A percentile compares a stretch with the other conserved stretches of the same genome.
Evolutionary conservation across 2,113 vertebrate species (phyloP).

Genomic region (Arothron firmamentum): DNA sequence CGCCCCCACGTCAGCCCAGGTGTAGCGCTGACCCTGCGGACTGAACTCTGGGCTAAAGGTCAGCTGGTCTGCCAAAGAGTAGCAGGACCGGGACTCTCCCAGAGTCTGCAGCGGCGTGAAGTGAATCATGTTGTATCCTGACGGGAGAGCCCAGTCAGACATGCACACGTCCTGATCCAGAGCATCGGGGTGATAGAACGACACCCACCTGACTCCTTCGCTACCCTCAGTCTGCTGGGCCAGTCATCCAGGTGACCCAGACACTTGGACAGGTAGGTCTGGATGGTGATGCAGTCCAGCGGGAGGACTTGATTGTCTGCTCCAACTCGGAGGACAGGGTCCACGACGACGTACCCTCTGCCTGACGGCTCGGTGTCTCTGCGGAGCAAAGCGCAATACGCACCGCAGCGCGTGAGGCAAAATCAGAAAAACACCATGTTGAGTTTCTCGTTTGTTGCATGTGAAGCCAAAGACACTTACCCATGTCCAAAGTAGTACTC

Average conservation of each 20-base stretch:
- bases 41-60: constrained; percentile 62
- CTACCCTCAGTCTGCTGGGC: constrained; percentile 53
- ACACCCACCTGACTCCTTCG: constrained; percentile 62
- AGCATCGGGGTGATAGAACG: too few species aligned
- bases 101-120: constrained; percentile 69
- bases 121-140: constrained; percentile 66
- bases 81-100: constrained; percentile 66
- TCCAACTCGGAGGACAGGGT: constrained; percentile 60
- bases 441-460: too few species aligned
- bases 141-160: background rate
- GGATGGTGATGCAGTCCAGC: constrained; percentile 66
- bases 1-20: constrained; percentile 50
- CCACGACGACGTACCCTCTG: constrained; percentile 56
- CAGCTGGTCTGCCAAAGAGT: constrained; percentile 69
- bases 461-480: constrained; percentile 30
- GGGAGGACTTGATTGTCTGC: constrained; percentile 50
- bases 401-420: background rate
- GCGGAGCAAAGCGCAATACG: background rate
- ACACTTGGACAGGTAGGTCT: constrained; percentile 70
- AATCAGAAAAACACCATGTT: too few species aligned
- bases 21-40: constrained; percentile 31
- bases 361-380: constrained; percentile 48
- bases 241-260: constrained; percentile 62
- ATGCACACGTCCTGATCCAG: background rate
- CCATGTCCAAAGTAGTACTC: constrained; percentile 64